Percentiles rank a stretch among this genome's conserved stretches.
These are phyloP conservation scores for Silurus meridionalis DNA, from an alignment of 2,113 vertebrate genomes.

Conservation along the genomic window DNA sequence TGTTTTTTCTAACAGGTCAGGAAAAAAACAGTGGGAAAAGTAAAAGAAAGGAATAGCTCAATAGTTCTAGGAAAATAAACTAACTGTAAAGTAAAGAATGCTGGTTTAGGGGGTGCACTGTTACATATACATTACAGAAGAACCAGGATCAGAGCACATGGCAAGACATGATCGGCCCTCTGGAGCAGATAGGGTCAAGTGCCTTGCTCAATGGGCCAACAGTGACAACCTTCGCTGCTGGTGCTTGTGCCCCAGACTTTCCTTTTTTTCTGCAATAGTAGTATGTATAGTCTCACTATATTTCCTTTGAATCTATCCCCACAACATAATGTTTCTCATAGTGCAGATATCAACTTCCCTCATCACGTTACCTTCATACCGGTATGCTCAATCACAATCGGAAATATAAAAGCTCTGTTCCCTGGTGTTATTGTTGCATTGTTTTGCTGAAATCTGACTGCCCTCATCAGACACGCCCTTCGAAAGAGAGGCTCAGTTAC, in stretches of 20 bases:
- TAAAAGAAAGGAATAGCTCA: neutral
- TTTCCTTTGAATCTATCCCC: neutral
- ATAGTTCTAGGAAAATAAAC: neutral
- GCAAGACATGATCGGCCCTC: neutral
- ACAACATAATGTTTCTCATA: neutral
- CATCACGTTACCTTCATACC: neutral
- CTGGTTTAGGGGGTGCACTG: neutral
- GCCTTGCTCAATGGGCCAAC: neutral
- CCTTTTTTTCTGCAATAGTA: too few relatives aligned
- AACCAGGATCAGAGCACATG: neutral
- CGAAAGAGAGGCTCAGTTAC: neutral
- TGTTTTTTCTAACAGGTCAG: neutral
- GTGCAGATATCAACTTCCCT: neutral
- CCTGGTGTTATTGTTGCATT: neutral
- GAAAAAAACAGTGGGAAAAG: neutral
- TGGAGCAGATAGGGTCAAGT: neutral
- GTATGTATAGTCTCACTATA: neutral
- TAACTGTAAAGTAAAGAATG: neutral
- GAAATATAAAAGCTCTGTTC: neutral
- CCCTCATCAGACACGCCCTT: neutral
- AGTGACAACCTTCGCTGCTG: neutral
- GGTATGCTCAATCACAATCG: neutral
- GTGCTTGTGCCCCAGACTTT: neutral
- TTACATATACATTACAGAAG: neutral
- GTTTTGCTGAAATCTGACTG: neutral